Evolutionary conservation across 92 coral and sea anemone genomes (phyloP).

Genomic region (Paramuricea clavata): DNA sequence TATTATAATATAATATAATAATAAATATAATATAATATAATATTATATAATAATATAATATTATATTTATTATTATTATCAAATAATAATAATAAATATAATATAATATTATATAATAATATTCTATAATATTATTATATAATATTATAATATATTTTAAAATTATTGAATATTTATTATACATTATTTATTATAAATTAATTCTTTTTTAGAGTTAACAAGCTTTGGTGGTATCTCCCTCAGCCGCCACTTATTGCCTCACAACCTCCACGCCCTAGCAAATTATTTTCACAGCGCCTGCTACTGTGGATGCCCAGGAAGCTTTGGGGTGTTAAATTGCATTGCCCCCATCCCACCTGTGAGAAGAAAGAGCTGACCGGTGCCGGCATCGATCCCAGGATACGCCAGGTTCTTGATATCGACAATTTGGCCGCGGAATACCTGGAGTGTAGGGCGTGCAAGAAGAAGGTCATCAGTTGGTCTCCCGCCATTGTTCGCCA

Average conservation of each 20-base stretch:
- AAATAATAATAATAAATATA: too few relatives aligned
- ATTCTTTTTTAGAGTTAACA: constrained; percentile 63
- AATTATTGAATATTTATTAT: too few relatives aligned
- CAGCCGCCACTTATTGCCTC: constrained; percentile 40
- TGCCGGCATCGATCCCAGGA: constrained; percentile 41
- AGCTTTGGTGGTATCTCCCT: too few relatives aligned
- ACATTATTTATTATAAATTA: neutral
- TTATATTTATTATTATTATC: too few relatives aligned
- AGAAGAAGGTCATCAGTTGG: constrained; percentile 51
- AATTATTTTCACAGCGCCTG: constrained; percentile 60
- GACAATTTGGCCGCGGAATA: constrained; percentile 47
- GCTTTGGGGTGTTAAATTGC: constrained; percentile 51
- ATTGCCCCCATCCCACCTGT: too few relatives aligned
- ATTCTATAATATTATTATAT: too few relatives aligned
- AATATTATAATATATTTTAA: too few relatives aligned
- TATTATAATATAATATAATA: too few relatives aligned
- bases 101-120: too few relatives aligned
- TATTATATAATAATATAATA: too few relatives aligned
- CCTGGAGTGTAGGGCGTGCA: constrained; percentile 33
- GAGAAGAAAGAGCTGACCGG: too few relatives aligned
- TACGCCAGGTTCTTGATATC: constrained; percentile 53
- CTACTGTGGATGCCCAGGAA: constrained; percentile 77
- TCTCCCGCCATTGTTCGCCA: constrained; percentile 37
- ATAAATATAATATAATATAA: too few relatives aligned
- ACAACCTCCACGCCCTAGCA: constrained; percentile 50